Base-by-base conservation (phyloP, 2,797 vertebrate genomes). In the Atherinosoma microstoma region DNA sequence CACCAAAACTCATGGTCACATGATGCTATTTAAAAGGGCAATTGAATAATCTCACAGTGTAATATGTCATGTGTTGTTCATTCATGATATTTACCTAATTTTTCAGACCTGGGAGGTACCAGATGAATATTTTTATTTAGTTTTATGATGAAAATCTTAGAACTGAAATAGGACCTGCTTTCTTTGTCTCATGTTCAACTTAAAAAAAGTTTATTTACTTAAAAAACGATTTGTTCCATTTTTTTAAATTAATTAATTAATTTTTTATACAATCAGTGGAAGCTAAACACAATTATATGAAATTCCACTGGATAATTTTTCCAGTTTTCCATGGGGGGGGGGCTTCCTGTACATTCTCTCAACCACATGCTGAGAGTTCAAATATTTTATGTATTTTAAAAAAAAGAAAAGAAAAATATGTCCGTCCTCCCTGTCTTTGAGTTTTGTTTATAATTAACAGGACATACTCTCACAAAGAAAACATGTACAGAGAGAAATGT, bases 341-440 rank as follows among this genome's bases (percentile, higher is more conserved):
- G 6, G n/a, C 18, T n/a, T 47, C 45, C 45, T n/a, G 8, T n/a
- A 9, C 45, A 6, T 9, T 3, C 8, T n/a, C 22, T 24, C 22
- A 54, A 42, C 34, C 35, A 12, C 34, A 5, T 62, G 45, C 47
- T 61, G 27, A 40, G 2, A 62, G 20, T 32, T 54, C n/a, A 38
- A 10, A 0, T 0, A 4, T 32, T 30, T 27, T 30, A 32, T 32
- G 4, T 32, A 32, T 32, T 32, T 32, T 0, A 49, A 27, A 35
- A 38, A 38, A 5, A 18, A 29, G 1, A 45, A 45, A 45, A 45
- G 1, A 45, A 45, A 45, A 45, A 18, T 5, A 18, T 18, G 6
- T 45, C 42, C 57, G 4, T 6, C 67, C 45, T 51, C 59, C 27
- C 2, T 45, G 9, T 18, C 38, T 27, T 40, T 29, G 42, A 45